Percentiles rank a stretch among this genome's conserved stretches.
Evolutionary conservation across 2,797 vertebrate genomes (phyloP).

Genomic region (Scyliorhinus canicula): DNA sequence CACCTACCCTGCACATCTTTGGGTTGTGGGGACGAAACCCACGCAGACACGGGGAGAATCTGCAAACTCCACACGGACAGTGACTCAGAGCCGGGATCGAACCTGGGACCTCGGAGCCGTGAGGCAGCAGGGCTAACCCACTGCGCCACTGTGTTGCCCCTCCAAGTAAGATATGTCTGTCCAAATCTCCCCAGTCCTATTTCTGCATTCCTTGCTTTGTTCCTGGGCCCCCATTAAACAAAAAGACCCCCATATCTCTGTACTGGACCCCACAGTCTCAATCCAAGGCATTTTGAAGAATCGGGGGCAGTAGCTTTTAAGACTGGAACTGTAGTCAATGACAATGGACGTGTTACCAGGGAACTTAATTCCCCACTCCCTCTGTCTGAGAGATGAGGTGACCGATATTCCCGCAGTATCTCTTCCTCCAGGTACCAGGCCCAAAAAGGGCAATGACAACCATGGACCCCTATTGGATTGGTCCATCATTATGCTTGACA

Average conservation of each 20-base stretch:
- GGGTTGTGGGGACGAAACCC: too few relatives aligned
- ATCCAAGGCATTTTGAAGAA: background rate
- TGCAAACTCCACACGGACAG: too few relatives aligned
- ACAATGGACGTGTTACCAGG: background rate
- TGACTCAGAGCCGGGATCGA: too few relatives aligned
- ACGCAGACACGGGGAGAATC: too few relatives aligned
- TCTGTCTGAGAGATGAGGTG: background rate
- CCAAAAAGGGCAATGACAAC: too few relatives aligned
- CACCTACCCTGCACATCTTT: too few relatives aligned
- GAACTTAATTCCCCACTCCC: background rate
- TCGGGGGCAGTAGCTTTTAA: background rate
- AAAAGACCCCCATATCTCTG: background rate
- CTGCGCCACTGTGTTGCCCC: background rate
- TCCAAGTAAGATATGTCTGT: background rate
- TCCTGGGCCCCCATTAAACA: background rate
- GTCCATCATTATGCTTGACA: too few relatives aligned
- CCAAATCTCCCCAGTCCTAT: background rate
- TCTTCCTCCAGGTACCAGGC: too few relatives aligned
- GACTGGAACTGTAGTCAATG: background rate
- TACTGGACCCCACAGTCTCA: background rate
- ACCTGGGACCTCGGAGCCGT: too few relatives aligned
- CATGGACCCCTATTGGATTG: too few relatives aligned
- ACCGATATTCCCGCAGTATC: background rate
- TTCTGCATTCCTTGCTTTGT: background rate
- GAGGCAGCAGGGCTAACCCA: too few relatives aligned